Base-by-base conservation (phyloP, 2,797 vertebrate species). In the Hephaestus fuliginosus region DNA sequence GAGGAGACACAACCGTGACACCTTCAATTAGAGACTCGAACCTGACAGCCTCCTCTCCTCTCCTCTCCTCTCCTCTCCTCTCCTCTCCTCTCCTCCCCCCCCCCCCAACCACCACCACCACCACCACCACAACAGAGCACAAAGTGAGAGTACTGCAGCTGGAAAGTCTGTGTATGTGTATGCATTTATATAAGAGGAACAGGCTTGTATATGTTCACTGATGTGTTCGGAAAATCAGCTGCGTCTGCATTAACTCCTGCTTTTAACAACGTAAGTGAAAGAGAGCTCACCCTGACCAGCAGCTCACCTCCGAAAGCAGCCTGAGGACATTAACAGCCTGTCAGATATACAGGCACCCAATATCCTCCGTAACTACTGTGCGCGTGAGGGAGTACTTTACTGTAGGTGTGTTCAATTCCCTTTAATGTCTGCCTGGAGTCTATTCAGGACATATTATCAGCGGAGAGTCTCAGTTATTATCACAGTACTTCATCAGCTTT, bases 21-120 rank as follows among this genome's bases (percentile, higher is more conserved):
- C 87, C 82, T 86, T 92, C 87, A 86, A 88, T 90, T 90, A 93
- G 76, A 25, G 62, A 70, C 56, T 56, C 7, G 11, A 64, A 71
- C 41, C 25, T 86, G 85, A 86, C 74, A 36, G 77, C 22, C 68
- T 84, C 57, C 1, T 77, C 69, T 79, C 71, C 58, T 61, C 46
- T 46, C 66, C 28, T 53, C 49, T 30, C 58, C 52, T 70, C 49
- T 30, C 49, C 66, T 20, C 30, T 39, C 51, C 28, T 61, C 36
- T 41, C 30, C 11, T 28, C 44, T 49, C 25, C 7, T 10, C 63
- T 30, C 2, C 30, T 5, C 10, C 63, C n/a, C n/a, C n/a, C n/a
- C n/a, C n/a, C n/a, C n/a, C n/a, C n/a, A n/a, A n/a, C n/a, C n/a
- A n/a, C n/a, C n/a, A n/a, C n/a, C n/a, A n/a, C n/a, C n/a, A n/a